Evolutionary conservation across 2,113 vertebrate species (phyloP).

Genomic region (Tringa solitaria): DNA sequence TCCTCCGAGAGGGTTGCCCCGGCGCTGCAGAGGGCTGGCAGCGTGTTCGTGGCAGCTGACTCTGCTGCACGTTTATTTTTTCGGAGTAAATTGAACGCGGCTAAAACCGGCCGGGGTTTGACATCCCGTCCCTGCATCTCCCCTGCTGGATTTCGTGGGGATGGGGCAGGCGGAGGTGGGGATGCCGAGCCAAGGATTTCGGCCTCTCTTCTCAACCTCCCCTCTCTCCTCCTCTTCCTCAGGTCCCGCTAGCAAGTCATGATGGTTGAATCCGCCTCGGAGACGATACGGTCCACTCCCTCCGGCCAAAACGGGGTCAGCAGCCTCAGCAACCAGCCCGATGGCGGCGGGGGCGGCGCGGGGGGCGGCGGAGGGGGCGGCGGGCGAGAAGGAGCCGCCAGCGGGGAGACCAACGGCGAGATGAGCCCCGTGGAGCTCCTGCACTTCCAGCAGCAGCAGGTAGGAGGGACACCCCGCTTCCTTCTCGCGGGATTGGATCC

Average conservation of each 20-base stretch:
- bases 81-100: fast-evolving
- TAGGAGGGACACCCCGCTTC: conserved; percentile 28
- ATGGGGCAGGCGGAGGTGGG: not conserved
- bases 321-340: conserved; percentile 92
- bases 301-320: conserved; percentile 95
- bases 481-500: not conserved
- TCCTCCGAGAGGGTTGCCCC: fast-evolving
- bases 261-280: conserved; percentile 99
- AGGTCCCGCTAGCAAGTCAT: conserved; percentile 92
- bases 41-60: fast-evolving
- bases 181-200: not conserved
- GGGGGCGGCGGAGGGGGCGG: not conserved
- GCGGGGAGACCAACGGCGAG: conserved; percentile 91
- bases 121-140: not conserved
- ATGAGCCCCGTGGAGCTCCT: conserved; percentile 94
- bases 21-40: fast-evolving
- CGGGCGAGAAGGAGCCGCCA: conserved; percentile 74
- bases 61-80: fast-evolving
- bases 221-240: not conserved
- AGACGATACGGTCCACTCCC: conserved; percentile 96
- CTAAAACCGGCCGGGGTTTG: not conserved
- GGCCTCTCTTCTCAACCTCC: not conserved
- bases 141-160: not conserved
- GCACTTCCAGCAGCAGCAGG: conserved; percentile 99
- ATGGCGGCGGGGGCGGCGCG: conserved; percentile 77